Conservation (phyloP, 2,888 invertebrate species). For the Dryobotodes eremita region DNA sequence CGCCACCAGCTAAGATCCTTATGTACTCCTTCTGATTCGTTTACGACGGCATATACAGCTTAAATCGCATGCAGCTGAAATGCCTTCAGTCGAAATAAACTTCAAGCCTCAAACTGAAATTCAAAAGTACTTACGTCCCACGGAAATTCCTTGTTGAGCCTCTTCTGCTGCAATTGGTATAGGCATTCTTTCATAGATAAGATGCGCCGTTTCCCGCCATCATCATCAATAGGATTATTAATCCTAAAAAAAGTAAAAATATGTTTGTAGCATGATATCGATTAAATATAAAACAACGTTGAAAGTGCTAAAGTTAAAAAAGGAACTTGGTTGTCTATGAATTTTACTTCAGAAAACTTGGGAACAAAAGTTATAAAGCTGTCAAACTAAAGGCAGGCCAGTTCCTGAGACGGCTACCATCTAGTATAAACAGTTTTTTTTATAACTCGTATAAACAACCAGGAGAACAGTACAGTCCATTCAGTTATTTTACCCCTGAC, state of each 20-base stretch:
- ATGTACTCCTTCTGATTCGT: background rate
- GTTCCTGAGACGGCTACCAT: background rate
- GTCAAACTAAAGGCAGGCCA: background rate
- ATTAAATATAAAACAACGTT: background rate
- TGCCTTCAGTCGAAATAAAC: background rate
- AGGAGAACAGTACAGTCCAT: background rate
- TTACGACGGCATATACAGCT: background rate
- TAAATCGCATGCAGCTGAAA: background rate
- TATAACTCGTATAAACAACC: background rate
- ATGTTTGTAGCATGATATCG: background rate
- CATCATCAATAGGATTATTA: slow-evolving; percentile 79
- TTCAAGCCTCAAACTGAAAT: background rate
- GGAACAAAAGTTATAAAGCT: background rate
- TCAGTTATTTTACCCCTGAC: too few species aligned
- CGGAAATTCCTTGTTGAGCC: slow-evolving; percentile 84
- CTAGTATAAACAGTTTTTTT: background rate
- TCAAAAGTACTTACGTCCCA: slow-evolving; percentile 85
- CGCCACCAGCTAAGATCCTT: background rate
- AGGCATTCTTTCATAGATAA: slow-evolving; percentile 82
- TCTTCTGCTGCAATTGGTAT: slow-evolving; percentile 84
- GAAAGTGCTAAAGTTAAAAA: background rate
- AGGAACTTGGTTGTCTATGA: background rate
- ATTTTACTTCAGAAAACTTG: background rate
- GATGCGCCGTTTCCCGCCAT: slow-evolving; percentile 71
- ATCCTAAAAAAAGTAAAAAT: slow-evolving; percentile 76